A percentile compares a stretch with the other conserved stretches of the same genome.
Conservation (phyloP, 2,888 invertebrate species). For the Lepidonotus clava region DNA sequence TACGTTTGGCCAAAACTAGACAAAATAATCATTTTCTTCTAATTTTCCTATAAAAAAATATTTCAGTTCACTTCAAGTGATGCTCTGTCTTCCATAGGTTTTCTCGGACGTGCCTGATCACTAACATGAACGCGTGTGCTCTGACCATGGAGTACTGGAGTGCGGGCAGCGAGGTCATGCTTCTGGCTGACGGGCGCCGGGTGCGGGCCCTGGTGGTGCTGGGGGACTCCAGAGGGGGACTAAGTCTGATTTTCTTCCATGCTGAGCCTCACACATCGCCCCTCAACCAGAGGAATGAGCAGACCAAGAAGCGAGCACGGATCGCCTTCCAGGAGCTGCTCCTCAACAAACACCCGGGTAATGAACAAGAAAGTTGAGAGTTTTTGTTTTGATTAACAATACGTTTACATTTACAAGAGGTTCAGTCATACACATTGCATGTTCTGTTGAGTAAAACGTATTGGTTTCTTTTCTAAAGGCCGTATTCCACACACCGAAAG, state of each 20-base stretch:
- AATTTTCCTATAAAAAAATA: no score
- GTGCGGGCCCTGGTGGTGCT: slow-evolving; percentile 82
- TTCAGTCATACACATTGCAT: no score
- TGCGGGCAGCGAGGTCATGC: background rate
- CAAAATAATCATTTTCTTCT: no score
- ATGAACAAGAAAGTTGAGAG: no score
- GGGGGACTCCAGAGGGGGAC: slow-evolving; percentile 87
- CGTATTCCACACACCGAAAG: no score
- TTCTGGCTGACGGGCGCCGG: background rate
- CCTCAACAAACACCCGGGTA: slow-evolving; percentile 20
- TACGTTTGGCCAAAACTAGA: no score
- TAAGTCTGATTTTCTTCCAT: slow-evolving; percentile 59
- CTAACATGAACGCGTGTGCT: slow-evolving; percentile 26
- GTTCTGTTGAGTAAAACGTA: no score
- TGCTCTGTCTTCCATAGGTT: no score
- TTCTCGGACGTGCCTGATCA: background rate
- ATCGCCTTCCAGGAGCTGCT: slow-evolving; percentile 51
- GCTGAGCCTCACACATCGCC: slow-evolving; percentile 55
- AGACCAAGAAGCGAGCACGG: background rate
- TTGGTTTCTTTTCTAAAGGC: no score
- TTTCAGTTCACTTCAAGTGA: no score
- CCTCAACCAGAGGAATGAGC: slow-evolving; percentile 22
- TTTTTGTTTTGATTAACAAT: no score
- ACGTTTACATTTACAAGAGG: no score
- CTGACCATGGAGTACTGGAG: slow-evolving; percentile 26